These are phyloP conservation scores for Diadophis punctatus DNA, from an alignment of 2,113 vertebrate species.

Conservation along the genomic window DNA sequence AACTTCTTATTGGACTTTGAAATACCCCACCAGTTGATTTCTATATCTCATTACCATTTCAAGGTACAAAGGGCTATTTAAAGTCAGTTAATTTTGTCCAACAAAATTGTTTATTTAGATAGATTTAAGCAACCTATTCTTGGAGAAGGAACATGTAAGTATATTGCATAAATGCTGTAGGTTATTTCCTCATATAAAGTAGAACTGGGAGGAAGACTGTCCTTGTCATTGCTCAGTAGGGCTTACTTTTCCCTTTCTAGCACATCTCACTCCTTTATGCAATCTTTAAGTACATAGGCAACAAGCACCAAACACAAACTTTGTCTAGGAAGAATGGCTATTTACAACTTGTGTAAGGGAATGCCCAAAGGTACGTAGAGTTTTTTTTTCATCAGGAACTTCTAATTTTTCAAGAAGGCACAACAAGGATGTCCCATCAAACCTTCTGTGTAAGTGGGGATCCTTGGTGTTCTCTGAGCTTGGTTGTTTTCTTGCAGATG, in stretches of 20 bases:
- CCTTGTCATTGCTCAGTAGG: not conserved
- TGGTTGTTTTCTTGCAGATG: too few species aligned
- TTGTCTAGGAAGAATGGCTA: not conserved
- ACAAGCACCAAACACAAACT: not conserved
- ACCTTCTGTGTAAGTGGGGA: not conserved
- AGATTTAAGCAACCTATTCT: not conserved
- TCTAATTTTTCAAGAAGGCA: not conserved
- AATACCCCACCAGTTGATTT: not conserved
- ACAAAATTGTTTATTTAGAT: not conserved
- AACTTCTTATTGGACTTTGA: not conserved
- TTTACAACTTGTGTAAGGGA: not conserved
- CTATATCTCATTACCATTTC: not conserved
- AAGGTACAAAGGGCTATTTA: not conserved
- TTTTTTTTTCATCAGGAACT: not conserved
- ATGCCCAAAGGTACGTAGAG: accelerated
- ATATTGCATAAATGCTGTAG: not conserved
- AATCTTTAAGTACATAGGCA: not conserved
- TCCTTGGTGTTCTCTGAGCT: too few species aligned
- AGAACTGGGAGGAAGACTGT: not conserved
- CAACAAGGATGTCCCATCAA: accelerated
- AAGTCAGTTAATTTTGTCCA: not conserved
- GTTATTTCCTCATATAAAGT: not conserved
- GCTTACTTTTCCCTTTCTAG: not conserved
- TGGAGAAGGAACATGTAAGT: not conserved
- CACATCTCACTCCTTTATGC: not conserved